Conservation (phyloP, 2,797 vertebrate genomes). For the Epinephelus coioides region DNA sequence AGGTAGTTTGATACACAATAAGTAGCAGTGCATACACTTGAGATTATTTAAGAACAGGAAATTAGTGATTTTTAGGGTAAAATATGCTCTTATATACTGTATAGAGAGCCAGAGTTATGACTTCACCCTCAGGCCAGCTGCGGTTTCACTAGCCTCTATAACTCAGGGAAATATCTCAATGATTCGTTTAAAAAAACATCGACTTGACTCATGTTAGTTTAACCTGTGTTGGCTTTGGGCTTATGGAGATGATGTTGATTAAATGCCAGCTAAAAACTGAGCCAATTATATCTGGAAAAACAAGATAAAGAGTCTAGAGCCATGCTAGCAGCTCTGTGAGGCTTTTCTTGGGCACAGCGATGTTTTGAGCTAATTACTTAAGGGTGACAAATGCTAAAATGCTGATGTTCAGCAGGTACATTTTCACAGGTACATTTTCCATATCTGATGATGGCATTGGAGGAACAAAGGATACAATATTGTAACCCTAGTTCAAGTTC, state of each 20-base stretch:
- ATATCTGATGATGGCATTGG: too few relatives aligned
- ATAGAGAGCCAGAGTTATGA: too few relatives aligned
- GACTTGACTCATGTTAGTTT: neutral
- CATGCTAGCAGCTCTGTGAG: too few relatives aligned
- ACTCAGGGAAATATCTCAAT: neutral
- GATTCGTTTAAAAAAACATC: neutral
- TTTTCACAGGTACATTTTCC: too few relatives aligned
- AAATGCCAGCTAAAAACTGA: neutral
- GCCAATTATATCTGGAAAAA: neutral
- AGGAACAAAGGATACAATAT: too few relatives aligned
- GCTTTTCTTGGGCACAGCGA: too few relatives aligned
- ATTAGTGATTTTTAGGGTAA: neutral
- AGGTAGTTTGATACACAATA: neutral
- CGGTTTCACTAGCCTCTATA: neutral
- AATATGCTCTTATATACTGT: neutral
- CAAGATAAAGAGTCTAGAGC: too few relatives aligned
- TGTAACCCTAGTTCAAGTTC: too few relatives aligned
- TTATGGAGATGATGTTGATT: neutral
- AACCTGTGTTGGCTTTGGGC: neutral
- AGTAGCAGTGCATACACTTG: neutral
- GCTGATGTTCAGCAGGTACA: too few relatives aligned
- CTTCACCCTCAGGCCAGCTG: neutral
- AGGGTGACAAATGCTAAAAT: too few relatives aligned
- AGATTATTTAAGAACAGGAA: conserved; percentile 1
- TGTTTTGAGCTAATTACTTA: too few relatives aligned